phyloP scores from a whole-genome alignment of 2,113 vertebrate genomes.

The Andinoacara biseriatus region DNA sequence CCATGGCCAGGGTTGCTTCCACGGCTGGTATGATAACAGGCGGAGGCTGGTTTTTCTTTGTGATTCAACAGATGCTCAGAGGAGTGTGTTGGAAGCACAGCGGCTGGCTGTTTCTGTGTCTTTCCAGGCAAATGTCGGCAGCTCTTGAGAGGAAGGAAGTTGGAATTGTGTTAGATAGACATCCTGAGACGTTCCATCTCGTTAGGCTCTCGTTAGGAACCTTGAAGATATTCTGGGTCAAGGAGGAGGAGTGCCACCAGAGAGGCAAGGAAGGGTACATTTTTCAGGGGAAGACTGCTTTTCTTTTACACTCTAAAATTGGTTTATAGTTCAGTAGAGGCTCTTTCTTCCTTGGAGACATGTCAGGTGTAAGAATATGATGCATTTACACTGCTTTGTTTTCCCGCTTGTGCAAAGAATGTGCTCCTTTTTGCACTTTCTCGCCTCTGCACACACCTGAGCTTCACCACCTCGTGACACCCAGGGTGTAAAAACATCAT shows the following conservation, averaged over 20 bases:
- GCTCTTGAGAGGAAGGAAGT: conserved; percentile 43
- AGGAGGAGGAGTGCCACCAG: conserved; percentile 20
- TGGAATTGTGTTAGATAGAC: conserved; percentile 42
- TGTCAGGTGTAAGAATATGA: conserved; percentile 1
- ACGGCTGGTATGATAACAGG: conserved; percentile 50
- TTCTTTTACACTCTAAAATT: conserved; percentile 17
- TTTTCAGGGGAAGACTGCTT: not conserved
- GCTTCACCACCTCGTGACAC: not conserved
- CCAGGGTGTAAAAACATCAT: conserved; percentile 20
- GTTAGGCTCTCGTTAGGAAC: conserved; percentile 17
- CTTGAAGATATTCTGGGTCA: conserved; percentile 45
- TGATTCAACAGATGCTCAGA: conserved; percentile 67
- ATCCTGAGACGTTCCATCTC: conserved; percentile 35
- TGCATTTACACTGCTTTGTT: not conserved
- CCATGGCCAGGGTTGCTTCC: conserved; percentile 33
- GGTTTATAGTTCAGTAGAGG: conserved; percentile 21
- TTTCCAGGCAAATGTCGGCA: conserved; percentile 19
- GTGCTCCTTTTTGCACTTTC: not conserved
- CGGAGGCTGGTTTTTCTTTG: conserved; percentile 45
- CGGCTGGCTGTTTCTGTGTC: conserved; percentile 33
- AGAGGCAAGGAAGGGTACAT: conserved; percentile 6
- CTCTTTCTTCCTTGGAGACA: conserved; percentile 1
- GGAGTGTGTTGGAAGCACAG: conserved; percentile 49
- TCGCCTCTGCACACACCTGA: conserved; percentile 22
- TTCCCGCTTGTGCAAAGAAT: not conserved